These are phyloP conservation scores for Rhyacichthys aspro DNA, from an alignment of 2,797 vertebrate species.

Conservation along the genomic window DNA sequence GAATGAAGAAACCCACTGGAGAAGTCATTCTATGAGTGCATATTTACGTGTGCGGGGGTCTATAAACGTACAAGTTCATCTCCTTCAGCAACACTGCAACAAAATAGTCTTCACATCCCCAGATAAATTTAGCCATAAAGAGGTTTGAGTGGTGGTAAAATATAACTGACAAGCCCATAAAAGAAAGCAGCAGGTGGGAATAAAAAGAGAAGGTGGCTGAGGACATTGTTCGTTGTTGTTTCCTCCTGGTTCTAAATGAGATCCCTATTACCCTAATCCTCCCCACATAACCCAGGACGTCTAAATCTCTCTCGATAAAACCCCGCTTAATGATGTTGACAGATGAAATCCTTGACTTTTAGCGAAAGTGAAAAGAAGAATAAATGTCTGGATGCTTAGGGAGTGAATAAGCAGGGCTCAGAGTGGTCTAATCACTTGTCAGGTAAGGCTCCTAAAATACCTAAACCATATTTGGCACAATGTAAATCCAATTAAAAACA, in stretches of 20 bases:
- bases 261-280: slow-evolving; percentile 22
- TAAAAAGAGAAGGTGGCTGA: slow-evolving; percentile 9
- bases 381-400: slow-evolving; percentile 9
- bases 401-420: not conserved
- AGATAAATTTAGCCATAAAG: slow-evolving; percentile 33
- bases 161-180: slow-evolving; percentile 30
- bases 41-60: slow-evolving; percentile 17
- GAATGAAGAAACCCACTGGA: slow-evolving; percentile 42
- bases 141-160: slow-evolving; percentile 29
- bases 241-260: slow-evolving; percentile 28
- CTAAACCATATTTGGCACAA: too few species aligned
- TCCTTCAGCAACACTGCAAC: slow-evolving; percentile 14
- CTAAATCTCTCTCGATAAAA: slow-evolving; percentile 25
- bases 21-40: slow-evolving; percentile 22
- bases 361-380: slow-evolving; percentile 13
- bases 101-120: slow-evolving; percentile 22
- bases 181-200: slow-evolving; percentile 38
- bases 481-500: not conserved
- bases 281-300: slow-evolving; percentile 11
- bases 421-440: not conserved
- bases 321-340: slow-evolving; percentile 31
- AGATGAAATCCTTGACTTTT: slow-evolving; percentile 24
- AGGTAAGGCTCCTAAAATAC: not conserved
- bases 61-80: slow-evolving; percentile 19
- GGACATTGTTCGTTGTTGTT: slow-evolving; percentile 30